A percentile compares a stretch with the other conserved stretches of the same genome.
Evolutionary conservation across 2,113 vertebrate species (phyloP).

Genomic region (Xyliphius kryptos): DNA sequence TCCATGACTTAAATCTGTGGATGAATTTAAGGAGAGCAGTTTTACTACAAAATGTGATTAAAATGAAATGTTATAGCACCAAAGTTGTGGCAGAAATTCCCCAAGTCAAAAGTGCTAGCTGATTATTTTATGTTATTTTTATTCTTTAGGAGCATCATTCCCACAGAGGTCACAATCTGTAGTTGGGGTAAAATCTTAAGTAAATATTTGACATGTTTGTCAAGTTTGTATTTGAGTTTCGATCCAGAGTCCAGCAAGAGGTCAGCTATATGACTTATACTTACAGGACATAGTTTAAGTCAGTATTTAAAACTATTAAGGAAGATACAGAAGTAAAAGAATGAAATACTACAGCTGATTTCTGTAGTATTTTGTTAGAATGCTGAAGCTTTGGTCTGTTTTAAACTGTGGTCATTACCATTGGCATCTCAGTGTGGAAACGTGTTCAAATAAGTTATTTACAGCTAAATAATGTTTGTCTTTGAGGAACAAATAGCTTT

Average conservation of each 20-base stretch:
- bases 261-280: neutral
- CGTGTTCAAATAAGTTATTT: too few relatives aligned
- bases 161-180: neutral
- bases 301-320: neutral
- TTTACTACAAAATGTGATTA: too few relatives aligned
- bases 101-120: too few relatives aligned
- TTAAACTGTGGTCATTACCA: neutral
- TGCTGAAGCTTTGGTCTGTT: neutral
- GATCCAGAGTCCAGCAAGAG: slow-evolving; percentile 26
- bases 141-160: too few relatives aligned
- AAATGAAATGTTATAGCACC: too few relatives aligned
- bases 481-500: too few relatives aligned
- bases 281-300: neutral
- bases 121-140: too few relatives aligned
- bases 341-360: neutral
- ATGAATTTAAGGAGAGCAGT: too few relatives aligned
- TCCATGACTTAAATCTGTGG: too few relatives aligned
- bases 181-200: slow-evolving; percentile 21
- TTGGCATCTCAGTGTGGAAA: too few relatives aligned
- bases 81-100: too few relatives aligned
- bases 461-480: too few relatives aligned
- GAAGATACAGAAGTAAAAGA: neutral
- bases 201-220: slow-evolving; percentile 30
- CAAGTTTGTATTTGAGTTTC: slow-evolving; percentile 39
- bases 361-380: neutral